Base-by-base conservation (phyloP, 2,797 vertebrate genomes). In the Tympanoctomys barrerae region DNA sequence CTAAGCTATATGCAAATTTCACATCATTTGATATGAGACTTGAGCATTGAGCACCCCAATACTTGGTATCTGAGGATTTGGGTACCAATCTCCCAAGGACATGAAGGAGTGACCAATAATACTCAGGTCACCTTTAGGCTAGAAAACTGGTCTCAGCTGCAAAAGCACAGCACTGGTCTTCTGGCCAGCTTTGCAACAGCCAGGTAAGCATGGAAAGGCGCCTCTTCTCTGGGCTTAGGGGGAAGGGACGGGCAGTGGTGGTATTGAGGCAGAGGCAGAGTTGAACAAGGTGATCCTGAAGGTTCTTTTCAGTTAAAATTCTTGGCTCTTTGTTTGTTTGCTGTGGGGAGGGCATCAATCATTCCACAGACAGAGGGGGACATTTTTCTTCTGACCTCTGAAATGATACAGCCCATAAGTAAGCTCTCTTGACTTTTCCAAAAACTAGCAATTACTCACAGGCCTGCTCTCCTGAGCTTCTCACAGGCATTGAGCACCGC, bases 291-390 rank as follows among this genome's bases (percentile, higher is more conserved):
- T 36, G 75, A 85, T 46, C 31, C 28, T 16, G 61, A 54, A 85
- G 61, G 24, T 10, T 87, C 80, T 86, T 90, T 94, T 52, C 59
- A 68, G 87, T 54, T 84, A 79, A 87, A 59, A 85, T 42, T 81
- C 85, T 80, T 36, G 59, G 54, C 22, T 86, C 57, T 75, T 81
- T 86, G 13, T 95, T 68, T 83, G 62, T 81, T 83, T 90, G 80
- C 73, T 77, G 46, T 5, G 28, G 59, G 26, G 90, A 61, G 61
- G 26, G 16, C 59, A 42, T 0, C 1, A 66, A 70, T 86, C 91
- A 82, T 46, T 70, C 59, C 83, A 70, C 5, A 42, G 36, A 42
- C 0, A 3, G 75, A 77, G 19, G 57, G 79, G 54, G 13, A 59
- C 5, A 5, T 22, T 75, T 93, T 82, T 22, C 71, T 93, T 77